Evolutionary conservation across 2,113 vertebrate species (phyloP), one percentile per base, ranked within the genome.

Genomic region (Vidua chalybeata): DNA sequence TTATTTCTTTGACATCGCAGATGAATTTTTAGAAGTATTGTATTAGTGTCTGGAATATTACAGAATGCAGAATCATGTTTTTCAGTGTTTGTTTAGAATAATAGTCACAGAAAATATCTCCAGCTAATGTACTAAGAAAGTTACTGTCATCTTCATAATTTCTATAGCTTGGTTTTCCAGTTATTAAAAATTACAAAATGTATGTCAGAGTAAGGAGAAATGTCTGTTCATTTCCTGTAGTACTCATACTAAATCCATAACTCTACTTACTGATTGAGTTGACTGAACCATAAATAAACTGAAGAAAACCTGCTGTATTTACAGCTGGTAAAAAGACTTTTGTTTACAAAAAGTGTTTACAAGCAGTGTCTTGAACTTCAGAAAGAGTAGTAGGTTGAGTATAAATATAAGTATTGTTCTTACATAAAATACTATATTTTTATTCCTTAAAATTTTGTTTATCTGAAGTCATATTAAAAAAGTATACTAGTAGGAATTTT

Each of bases 301-400:
- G 87, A 94, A 96, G 90, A 96, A 94, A 94, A 69, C 59, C 62
- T 97, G 90, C 89, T 92, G 58, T 93, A 93, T 96, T 96, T 97
- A 87, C 68, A 90, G 51, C n/a, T 76, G n/a, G 21, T 62, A 43
- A 91, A 93, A 97, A 94, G 95, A 90, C 71, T 90, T 94, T 90
- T n/a, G n/a, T n/a, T n/a, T n/a, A n/a, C n/a, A n/a, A n/a, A n/a
- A n/a, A n/a, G n/a, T 27, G 77, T 87, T 51, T 94, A 67, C 51
- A 80, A 80, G 64, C 33, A 63, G 56, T 96, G 89, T 94, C 66
- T 94, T 95, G 80, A 93, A 94, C 54, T 88, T 80, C 96, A 77
- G 79, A 41, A 89, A 30, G 35, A 56, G 2, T 27, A 73, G 16
- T 51, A 54, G 46, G 2, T 64, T 92, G 13, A 3, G 6, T 30